A percentile compares a stretch with the other conserved stretches of the same genome.
Conservation (phyloP, 2,888 invertebrate genomes). For the Parnassius glacialis region DNA sequence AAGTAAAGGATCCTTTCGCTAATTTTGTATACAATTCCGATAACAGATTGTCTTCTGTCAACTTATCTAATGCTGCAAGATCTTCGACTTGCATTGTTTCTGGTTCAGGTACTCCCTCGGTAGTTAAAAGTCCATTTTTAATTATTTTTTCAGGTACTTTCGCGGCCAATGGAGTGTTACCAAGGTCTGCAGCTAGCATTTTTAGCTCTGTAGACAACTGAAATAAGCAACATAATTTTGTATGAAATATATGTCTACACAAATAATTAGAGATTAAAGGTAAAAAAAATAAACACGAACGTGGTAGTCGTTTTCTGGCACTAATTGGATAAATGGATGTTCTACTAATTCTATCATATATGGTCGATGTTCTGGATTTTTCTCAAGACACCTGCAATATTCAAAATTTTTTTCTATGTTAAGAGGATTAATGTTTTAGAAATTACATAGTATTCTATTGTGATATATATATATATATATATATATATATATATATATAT, state of each 20-base stretch:
- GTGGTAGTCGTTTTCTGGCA: constrained; percentile 90
- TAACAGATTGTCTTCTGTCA: constrained; percentile 87
- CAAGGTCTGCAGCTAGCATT: constrained; percentile 72
- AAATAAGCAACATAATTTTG: constrained; percentile 32
- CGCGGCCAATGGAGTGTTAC: constrained; percentile 56
- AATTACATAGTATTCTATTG: no score
- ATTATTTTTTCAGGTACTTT: constrained; percentile 74
- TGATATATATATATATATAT: no score
- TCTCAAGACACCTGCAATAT: constrained; percentile 87
- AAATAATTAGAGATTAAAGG: background rate
- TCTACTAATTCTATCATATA: constrained; percentile 90
- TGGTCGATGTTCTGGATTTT: constrained; percentile 92
- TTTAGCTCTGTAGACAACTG: constrained; percentile 88
- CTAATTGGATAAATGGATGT: constrained; percentile 90
- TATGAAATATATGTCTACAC: background rate
- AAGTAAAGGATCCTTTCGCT: constrained; percentile 84
- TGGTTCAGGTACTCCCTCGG: constrained; percentile 77
- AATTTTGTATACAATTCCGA: constrained; percentile 85
- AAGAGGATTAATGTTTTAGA: no score
- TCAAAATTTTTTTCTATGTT: background rate
- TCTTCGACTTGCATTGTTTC: constrained; percentile 91
- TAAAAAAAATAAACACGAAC: constrained; percentile 69
- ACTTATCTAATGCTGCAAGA: constrained; percentile 87
- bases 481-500: no score
- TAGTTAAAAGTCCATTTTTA: constrained; percentile 68